Conservation (phyloP, 2,888 invertebrate genomes). For the Diadromus collaris region DNA sequence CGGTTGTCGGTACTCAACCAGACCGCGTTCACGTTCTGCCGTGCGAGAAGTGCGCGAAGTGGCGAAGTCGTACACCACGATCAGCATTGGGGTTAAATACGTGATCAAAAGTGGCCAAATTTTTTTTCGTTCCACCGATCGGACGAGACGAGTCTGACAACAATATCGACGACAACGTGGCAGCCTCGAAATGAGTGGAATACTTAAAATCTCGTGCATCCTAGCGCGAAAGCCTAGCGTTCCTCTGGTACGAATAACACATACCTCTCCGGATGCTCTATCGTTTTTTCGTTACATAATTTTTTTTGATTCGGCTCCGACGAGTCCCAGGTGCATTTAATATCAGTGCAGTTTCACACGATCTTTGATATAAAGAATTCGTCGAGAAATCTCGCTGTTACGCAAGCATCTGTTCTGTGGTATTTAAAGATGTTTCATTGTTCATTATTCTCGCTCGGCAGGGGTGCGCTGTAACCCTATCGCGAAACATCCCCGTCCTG, state of each 20-base stretch:
- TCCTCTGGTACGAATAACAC: conserved; percentile 67
- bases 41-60: conserved; percentile 76
- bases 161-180: conserved; percentile 35
- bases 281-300: conserved; percentile 69
- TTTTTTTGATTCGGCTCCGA: conserved; percentile 55
- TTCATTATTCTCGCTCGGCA: not conserved
- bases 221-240: conserved; percentile 70
- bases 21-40: conserved; percentile 69
- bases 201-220: conserved; percentile 74
- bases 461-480: conserved; percentile 9
- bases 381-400: conserved; percentile 6
- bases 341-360: not conserved
- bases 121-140: not conserved
- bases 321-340: not conserved
- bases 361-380: not conserved
- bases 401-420: not conserved
- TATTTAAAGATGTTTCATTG: not conserved
- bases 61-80: conserved; percentile 53
- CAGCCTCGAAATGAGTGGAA: conserved; percentile 72
- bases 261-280: conserved; percentile 7
- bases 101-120: conserved; percentile 35
- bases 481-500: conserved; percentile 2
- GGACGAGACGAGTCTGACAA: not conserved
- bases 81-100: conserved; percentile 53
- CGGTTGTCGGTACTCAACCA: conserved; percentile 68